Base-by-base conservation (phyloP, 2,888 invertebrate species). In the Sepioteuthis lessoniana region DNA sequence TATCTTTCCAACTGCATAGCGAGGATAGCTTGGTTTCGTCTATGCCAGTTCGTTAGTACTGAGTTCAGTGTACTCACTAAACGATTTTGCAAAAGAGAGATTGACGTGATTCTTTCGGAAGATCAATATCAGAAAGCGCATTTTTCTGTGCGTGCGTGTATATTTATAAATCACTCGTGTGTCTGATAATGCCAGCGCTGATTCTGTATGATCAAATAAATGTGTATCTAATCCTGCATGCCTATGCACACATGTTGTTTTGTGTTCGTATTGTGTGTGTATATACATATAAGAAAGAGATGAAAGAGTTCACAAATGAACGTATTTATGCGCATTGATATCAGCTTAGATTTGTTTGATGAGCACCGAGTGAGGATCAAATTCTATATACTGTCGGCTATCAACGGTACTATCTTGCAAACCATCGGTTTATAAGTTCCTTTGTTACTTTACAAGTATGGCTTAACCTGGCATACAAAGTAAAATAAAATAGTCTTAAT, bases 181-280 rank as follows among this genome's bases (percentile, higher is more conserved):
- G n/a, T n/a, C n/a, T 35, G n/a, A 1, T 16, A 35, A 13, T 35
- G 16, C n/a, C 16, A 1, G 35, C 76, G 76, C 13, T 16, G 76
- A 35, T n/a, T 25, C 76, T 16, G 13, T n/a, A 76, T n/a, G 13
- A n/a, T 35, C n/a, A 35, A 0, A 35, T 76, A 35, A 76, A 76
- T 4, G 19, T 4, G 55, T 25, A 25, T 25, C 55, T 55, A 55
- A 21, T 25, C 21, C 0, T 16, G 35, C n/a, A 19, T 76, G 76
- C n/a, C 16, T n/a, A 4, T 19, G 13, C n/a, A 16, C 13, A n/a
- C 16, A 10, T n/a, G n/a, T 16, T 1, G 0, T 3, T n/a, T 8
- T 0, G n/a, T 3, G 19, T 55, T 5, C 28, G 25, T 21, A 21
- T 5, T 35, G 76, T n/a, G n/a, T 76, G 10, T 76, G 13, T 76